Evolutionary conservation across 2,113 vertebrate genomes (phyloP).

Genomic region (Melanostigma gelatinosum): DNA sequence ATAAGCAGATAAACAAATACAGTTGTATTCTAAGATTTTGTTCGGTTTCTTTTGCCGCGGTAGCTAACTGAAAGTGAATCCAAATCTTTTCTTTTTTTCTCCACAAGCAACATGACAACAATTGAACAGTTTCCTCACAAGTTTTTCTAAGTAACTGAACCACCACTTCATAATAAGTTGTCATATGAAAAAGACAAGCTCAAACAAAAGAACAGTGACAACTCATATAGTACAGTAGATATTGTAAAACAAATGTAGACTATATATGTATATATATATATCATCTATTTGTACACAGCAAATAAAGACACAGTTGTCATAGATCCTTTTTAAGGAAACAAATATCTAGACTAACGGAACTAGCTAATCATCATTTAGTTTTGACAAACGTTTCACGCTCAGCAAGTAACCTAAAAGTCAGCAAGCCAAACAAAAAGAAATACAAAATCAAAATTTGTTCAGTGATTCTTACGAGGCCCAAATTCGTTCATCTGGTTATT

Average conservation of each 20-base stretch:
- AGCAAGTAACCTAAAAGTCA: conserved; percentile 92
- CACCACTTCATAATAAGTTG: conserved; percentile 96
- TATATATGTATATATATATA: conserved; percentile 99
- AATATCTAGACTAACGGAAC: conserved; percentile 99
- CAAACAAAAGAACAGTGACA: conserved; percentile 99
- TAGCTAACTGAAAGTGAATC: conserved; percentile 82
- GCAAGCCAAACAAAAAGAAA: conserved; percentile 88
- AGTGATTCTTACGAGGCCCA: conserved; percentile 85
- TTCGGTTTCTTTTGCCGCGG: conserved; percentile 86
- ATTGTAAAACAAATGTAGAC: conserved; percentile 98
- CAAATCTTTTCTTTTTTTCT: conserved; percentile 83
- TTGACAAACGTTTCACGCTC: conserved; percentile 99
- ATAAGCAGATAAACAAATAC: conserved; percentile 79
- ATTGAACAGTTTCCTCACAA: conserved; percentile 99
- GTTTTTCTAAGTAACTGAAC: conserved; percentile 99
- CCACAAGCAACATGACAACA: conserved; percentile 99
- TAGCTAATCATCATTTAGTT: conserved; percentile 99
- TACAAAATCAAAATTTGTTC: conserved; percentile 87
- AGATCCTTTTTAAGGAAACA: conserved; percentile 99
- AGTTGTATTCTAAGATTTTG: conserved; percentile 84
- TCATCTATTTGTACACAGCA: conserved; percentile 99
- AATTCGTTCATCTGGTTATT: conserved; percentile 66
- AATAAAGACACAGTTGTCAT: conserved; percentile 98
- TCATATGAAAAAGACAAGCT: conserved; percentile 97
- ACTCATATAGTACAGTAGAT: conserved; percentile 99